Evolutionary conservation across 2,888 invertebrate species (phyloP), one percentile per base, ranked within the genome.

Genomic region (Ditylenchus weischeri): DNA sequence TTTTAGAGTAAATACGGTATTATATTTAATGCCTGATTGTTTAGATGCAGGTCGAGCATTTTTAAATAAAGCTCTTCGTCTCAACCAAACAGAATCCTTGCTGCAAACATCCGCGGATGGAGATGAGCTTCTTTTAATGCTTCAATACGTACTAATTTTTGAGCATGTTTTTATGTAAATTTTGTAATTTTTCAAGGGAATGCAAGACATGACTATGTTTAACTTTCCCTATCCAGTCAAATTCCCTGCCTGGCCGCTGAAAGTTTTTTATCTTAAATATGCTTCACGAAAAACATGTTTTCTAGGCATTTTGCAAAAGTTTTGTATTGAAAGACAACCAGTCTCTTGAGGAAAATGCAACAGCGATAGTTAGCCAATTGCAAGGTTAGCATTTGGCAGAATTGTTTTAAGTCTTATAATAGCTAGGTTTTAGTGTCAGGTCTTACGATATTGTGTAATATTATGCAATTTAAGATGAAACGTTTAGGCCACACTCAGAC

Each of bases 151-250:
- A 19, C 29, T 29, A 4, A 29, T 29, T 29, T 29, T 29, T 5
- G 5, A 29, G 29, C 2, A 29, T 29, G 5, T 29, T 5, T 4
- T 29, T 29, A 29, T 29, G 29, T 29, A 29, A 29, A 29, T 29
- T 29, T 29, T 4, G 5, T 29, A 29, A 2, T 29, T 29, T 29
- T 29, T 29, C 5, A 29, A 29, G 29, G 29, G 29, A 29, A 50
- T 50, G 50, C n/a, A 50, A 21, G 21, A 18, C n/a, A 50, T 50
- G 72, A 93, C 93, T 0, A 95, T 95, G 94, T 90, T 90, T 19
- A 90, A 96, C 85, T 98, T 98, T 84, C 95, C 96, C 0, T 96
- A 93, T 83, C 85, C 89, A 0, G 88, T 90, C 0, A 88, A 88
- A 78, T 96, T 96, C 84, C 94, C 95, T 0, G 91, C 89, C 0